A percentile compares a stretch with the other conserved stretches of the same genome.
These are phyloP conservation scores for Capitulum mitella DNA, from an alignment of 2,888 invertebrate species.

Conservation along the genomic window DNA sequence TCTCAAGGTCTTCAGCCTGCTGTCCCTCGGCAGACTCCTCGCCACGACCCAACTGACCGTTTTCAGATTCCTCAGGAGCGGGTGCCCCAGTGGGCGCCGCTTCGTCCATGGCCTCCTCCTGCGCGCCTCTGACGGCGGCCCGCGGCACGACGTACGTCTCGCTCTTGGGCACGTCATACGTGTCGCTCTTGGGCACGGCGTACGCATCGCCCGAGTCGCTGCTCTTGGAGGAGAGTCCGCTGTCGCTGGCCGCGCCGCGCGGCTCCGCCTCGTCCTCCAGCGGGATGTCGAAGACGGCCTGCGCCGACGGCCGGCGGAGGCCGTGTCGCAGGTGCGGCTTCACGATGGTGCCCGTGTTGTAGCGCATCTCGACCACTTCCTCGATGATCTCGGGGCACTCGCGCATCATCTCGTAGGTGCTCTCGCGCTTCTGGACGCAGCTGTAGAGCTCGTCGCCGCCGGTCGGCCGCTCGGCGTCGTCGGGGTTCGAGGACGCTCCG, in stretches of 20 bases:
- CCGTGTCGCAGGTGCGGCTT: background rate
- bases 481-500: background rate
- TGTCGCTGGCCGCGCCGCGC: background rate
- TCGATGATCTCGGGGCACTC: constrained; percentile 15
- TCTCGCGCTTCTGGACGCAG: background rate
- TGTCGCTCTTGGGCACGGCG: background rate
- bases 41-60: no score
- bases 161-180: background rate
- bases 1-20: no score
- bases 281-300: background rate
- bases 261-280: background rate
- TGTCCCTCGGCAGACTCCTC: no score
- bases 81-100: no score
- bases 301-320: background rate
- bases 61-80: no score
- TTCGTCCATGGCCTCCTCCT: no score
- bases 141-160: background rate
- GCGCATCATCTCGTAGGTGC: constrained; percentile 16
- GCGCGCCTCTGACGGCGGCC: background rate
- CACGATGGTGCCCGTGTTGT: constrained; percentile 18
- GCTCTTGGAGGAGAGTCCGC: constrained; percentile 8
- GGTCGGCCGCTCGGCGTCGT: background rate
- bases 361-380: constrained; percentile 2
- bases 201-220: background rate
- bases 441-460: background rate